Base-by-base conservation (phyloP, 2,888 invertebrate genomes). In the Hofmannophila pseudospretella region DNA sequence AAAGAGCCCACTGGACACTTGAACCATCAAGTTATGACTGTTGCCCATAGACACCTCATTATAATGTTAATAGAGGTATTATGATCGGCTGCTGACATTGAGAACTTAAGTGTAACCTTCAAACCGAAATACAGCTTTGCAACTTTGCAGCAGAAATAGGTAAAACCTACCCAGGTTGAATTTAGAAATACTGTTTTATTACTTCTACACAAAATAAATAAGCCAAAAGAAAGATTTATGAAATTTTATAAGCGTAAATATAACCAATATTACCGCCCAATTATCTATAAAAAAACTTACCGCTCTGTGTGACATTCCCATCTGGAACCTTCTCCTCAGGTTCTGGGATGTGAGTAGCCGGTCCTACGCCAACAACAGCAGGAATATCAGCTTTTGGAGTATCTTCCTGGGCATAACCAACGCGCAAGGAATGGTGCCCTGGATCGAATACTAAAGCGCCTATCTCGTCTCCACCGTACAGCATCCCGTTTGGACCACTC, bases 351-450 rank as follows among this genome's bases (percentile, higher is more conserved):
- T 91, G 88, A 0, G 90, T 88, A 0, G 89, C 71, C 20, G 96
- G 95, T 7, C 92, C 92, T 4, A 96, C 92, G 1, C 98, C 98
- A 19, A 97, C 94, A 27, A 95, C 93, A 0, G 97, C 94, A 0
- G 98, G 98, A 39, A 98, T 97, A 88, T 99, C 98, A 1, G 97
- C 96, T 87, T 99, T 99, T 2, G 99, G 99, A n/a, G 96, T 96
- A 71, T 99, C 99, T 74, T 99, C 99, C 61, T 98, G 97, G 5
- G 97, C 97, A 88, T 96, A 98, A 36, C 97, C 98, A 32, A 96
- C 96, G 39, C 97, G 88, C 36, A 97, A 80, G 0, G 95, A 93
- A 65, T 86, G 82, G 45, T 85, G 84, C 0, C 85, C 99, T 5
- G 98, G 93, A 76, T 99, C 99, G 66, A 99, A 98, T 20, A 99